Evolutionary conservation across 2,797 vertebrate species (phyloP), one percentile per base, ranked within the genome.

Genomic region (Danio aesculapii): DNA sequence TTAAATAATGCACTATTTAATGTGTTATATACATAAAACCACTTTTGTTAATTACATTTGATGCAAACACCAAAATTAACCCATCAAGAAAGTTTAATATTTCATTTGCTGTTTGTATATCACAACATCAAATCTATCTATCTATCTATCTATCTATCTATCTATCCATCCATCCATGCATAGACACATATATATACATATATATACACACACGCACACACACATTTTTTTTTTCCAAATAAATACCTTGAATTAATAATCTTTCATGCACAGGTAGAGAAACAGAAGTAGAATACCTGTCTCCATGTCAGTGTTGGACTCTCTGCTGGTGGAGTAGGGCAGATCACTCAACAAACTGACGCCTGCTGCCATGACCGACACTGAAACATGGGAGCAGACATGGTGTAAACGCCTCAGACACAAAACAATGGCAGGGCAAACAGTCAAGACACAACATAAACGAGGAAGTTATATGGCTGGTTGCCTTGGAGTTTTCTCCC

Each of bases 331-430:
- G 88, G 79, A 59, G 62, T 92, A 92, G 0, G 94, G 91, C 64
- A 91, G 89, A 61, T 97, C 95, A 90, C 92, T 95, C 88, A 96
- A 92, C 80, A 97, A 89, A 87, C 97, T 86, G 84, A 96, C 94
- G 85, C 96, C 96, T 44, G 96, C 95, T 94, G 97, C 95, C 97
- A 98, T 98, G 87, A 92, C 93, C 87, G 86, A 89, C 85, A 88
- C 96, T 97, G 93, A 86, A 86, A 90, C 71, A 84, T 75, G 86
- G 55, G 80, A 86, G 85, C 12, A 90, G 88, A 90, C 86, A 88
- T 87, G 8, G 41, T 84, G 83, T 90, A 66, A 91, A 85, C 87
- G 58, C 58, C 16, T 63, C 75, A 52, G 47, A 46, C 16, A 75
- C 53, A 71, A 59, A 83, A 59, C 14, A 19, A 72, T 39, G 49